A percentile compares a stretch with the other conserved stretches of the same genome.
phyloP scores from a whole-genome alignment of 2,888 invertebrate genomes.

The Troglohyphantes excavatus region DNA sequence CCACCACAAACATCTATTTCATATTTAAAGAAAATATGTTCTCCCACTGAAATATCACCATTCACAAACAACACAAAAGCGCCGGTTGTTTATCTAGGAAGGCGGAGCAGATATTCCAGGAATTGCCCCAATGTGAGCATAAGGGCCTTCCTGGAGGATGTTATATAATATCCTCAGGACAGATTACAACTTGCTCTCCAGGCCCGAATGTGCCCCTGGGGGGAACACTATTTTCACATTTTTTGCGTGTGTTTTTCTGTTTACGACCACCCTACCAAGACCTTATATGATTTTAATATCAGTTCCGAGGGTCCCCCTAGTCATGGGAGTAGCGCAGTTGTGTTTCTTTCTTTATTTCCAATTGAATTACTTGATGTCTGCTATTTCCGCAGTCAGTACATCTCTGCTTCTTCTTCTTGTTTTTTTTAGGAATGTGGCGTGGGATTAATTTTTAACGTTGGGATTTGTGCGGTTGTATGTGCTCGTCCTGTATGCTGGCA shows the following conservation, averaged over 20 bases:
- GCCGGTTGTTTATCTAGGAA: slow-evolving; percentile 53
- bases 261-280: slow-evolving; percentile 38
- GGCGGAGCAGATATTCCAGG: slow-evolving; percentile 11
- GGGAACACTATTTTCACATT: slow-evolving; percentile 22
- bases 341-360: slow-evolving; percentile 59
- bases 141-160: slow-evolving; percentile 46
- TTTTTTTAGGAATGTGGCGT: too few species aligned
- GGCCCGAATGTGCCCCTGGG: slow-evolving; percentile 53
- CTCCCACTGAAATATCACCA: slow-evolving; percentile 23
- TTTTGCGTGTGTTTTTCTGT: slow-evolving; percentile 37
- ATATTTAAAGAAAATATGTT: slow-evolving; percentile 47
- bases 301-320: slow-evolving; percentile 42
- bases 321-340: slow-evolving; percentile 22
- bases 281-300: slow-evolving; percentile 74
- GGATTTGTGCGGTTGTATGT: slow-evolving; percentile 25
- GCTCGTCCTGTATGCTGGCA: background rate
- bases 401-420: slow-evolving; percentile 11
- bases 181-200: slow-evolving; percentile 68
- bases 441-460: slow-evolving; percentile 48
- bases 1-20: slow-evolving; percentile 37
- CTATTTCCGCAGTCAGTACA: slow-evolving; percentile 13
- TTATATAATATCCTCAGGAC: slow-evolving; percentile 73
- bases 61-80: slow-evolving; percentile 26
- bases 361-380: slow-evolving; percentile 59
- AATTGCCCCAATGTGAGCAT: slow-evolving; percentile 59